Evolutionary conservation across 2,888 invertebrate species (phyloP), one percentile per base, ranked within the genome.

Genomic region (Dryocosmus kuriphilus): DNA sequence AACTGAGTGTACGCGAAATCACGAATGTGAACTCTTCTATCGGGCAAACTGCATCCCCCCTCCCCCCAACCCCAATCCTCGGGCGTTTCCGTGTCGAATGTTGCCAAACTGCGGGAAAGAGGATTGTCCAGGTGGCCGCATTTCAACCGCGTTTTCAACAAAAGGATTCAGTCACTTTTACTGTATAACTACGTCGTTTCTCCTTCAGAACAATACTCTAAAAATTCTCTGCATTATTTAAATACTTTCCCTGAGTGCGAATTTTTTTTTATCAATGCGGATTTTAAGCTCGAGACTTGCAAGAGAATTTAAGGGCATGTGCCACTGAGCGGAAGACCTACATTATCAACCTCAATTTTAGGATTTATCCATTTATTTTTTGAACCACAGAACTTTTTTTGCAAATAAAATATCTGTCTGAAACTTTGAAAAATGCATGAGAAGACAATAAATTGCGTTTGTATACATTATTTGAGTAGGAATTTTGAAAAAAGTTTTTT

Each of bases 81-180:
- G 22, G 75, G 78, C 77, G 74, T 80, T 76, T 75, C 67, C 67
- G 63, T 71, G 65, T 77, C 77, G 79, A 65, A 77, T 76, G 77
- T 61, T 74, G 75, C 57, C 65, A 77, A 77, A 79, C 77, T 74
- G 75, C 46, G 75, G 81, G 79, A 84, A 84, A 83, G 82, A 82
- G 81, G 81, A 85, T 85, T 84, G 81, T 80, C 78, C 82, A 80
- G 79, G 79, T 80, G 82, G 79, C 81, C 80, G 82, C 81, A 83
- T 85, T 84, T 80, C 77, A 75, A 81, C 83, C 80, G 75, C 77
- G 62, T 63, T 74, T 74, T 46, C 65, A 67, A 77, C 77, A 77
- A 74, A 74, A 77, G 65, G 65, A 32, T 73, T 71, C 19, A 8
- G 73, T 74, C 46, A 71, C 63, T 77, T 65, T 63, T 75, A 57